Percentiles rank a stretch among this genome's conserved stretches.
phyloP scores from a whole-genome alignment of 1,140 invertebrate species.

The Centruroides vittatus region DNA sequence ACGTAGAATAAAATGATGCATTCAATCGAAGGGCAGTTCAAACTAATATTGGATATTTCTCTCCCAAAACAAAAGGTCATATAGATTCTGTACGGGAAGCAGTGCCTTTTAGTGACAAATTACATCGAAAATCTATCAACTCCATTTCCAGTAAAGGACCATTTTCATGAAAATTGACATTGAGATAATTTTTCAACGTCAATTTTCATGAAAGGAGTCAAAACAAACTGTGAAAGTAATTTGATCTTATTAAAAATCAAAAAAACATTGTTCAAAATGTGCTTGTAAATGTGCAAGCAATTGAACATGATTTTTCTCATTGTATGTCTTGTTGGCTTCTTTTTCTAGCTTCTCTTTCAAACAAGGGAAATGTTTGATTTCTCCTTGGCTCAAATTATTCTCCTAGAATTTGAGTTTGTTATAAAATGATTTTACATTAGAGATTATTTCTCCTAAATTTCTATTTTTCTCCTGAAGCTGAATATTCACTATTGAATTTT shows the following conservation, averaged over 20 bases:
- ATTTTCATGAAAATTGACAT: too few relatives aligned
- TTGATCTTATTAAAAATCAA: too few relatives aligned
- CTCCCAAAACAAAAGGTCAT: neutral
- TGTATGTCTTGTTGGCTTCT: too few relatives aligned
- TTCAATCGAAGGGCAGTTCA: neutral
- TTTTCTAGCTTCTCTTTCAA: too few relatives aligned
- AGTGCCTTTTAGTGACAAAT: neutral
- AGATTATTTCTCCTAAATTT: neutral
- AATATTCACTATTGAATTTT: neutral
- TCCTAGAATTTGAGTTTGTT: neutral
- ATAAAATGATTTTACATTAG: neutral
- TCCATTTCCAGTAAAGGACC: slow-evolving; percentile 18
- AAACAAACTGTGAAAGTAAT: too few relatives aligned
- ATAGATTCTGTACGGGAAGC: neutral
- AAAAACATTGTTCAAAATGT: too few relatives aligned
- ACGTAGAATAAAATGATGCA: neutral
- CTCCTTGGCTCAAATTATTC: too few relatives aligned
- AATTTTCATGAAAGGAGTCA: too few relatives aligned
- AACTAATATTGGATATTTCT: neutral
- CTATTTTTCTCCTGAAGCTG: neutral
- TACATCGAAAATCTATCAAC: neutral
- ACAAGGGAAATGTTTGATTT: too few relatives aligned
- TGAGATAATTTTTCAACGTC: too few relatives aligned
- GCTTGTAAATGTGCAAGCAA: too few relatives aligned
- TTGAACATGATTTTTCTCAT: too few relatives aligned